Conservation (phyloP, 2,113 vertebrate species). For the Pseudopipra pipra region DNA sequence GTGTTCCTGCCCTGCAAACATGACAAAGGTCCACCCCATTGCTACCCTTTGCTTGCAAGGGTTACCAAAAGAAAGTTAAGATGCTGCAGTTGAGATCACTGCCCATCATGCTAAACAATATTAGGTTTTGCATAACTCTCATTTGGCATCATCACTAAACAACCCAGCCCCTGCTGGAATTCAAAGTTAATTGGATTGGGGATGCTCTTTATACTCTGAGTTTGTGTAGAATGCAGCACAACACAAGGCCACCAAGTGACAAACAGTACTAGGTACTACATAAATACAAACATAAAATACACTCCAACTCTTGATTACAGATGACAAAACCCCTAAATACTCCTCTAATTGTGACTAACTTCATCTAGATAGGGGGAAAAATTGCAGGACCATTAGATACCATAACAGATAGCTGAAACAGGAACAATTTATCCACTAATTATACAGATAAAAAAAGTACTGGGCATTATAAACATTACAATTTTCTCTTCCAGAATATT, state of each 20-base stretch:
- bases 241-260: not conserved
- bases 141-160: no score
- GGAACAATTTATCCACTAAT: not conserved
- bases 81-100: not conserved
- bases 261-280: not conserved
- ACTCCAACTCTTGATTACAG: not conserved
- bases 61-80: not conserved
- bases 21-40: accelerated
- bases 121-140: not conserved
- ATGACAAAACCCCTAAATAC: not conserved
- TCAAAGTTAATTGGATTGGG: not conserved
- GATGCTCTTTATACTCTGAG: not conserved
- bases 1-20: not conserved
- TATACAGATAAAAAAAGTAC: not conserved
- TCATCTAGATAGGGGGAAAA: accelerated
- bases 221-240: not conserved
- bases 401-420: not conserved
- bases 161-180: not conserved
- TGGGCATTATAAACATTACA: not conserved
- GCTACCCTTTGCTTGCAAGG: not conserved
- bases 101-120: not conserved
- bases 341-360: not conserved
- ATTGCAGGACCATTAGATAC: not conserved
- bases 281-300: not conserved
- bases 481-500: not conserved